These are phyloP conservation scores for Egretta garzetta DNA, from an alignment of 2,113 vertebrate genomes.

Conservation along the genomic window DNA sequence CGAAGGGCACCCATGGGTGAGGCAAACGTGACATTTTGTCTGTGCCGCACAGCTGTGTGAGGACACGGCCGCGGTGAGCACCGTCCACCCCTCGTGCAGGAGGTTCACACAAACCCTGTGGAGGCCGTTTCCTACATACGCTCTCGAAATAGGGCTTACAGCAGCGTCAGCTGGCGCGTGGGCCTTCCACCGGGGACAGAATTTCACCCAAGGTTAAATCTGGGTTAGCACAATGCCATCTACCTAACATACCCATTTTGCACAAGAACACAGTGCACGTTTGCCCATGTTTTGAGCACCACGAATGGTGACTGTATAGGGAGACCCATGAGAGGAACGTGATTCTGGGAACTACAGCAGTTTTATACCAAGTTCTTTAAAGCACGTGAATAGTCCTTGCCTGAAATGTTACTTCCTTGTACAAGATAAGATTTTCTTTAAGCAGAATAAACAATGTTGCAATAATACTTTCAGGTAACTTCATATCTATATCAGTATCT, in stretches of 20 bases:
- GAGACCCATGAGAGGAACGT: background rate
- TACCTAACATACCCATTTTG: background rate
- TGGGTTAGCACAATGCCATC: background rate
- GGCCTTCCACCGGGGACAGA: fast-evolving
- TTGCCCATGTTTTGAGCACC: background rate
- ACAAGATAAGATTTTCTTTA: background rate
- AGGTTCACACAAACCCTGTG: background rate
- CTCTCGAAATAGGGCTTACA: background rate
- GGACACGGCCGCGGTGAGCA: fast-evolving
- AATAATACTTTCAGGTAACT: background rate
- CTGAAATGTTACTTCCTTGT: background rate
- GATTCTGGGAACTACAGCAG: background rate
- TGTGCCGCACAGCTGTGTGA: background rate
- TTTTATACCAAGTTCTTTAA: background rate
- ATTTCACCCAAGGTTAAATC: background rate
- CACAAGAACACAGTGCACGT: background rate
- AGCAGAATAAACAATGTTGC: background rate
- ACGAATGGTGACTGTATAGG: background rate
- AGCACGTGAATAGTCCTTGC: background rate
- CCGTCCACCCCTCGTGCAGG: background rate
- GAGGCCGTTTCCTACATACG: background rate
- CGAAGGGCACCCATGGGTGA: background rate
- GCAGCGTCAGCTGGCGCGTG: background rate
- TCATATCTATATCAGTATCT: background rate
- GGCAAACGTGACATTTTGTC: background rate